Evolutionary conservation across 2,888 invertebrate species (phyloP), one percentile per base, ranked within the genome.

Genomic region (Drosophila limbata): DNA sequence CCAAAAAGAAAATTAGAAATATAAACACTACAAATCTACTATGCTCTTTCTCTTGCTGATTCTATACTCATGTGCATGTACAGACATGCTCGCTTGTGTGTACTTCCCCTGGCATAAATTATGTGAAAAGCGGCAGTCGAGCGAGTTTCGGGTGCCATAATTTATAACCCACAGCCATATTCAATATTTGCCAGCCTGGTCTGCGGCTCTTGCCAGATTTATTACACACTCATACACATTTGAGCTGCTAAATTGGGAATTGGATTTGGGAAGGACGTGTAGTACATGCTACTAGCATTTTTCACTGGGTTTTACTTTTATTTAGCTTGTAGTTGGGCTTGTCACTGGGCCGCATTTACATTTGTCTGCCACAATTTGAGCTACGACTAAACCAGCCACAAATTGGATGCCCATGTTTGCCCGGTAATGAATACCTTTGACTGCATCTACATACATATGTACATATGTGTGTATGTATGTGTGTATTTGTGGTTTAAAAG

Each of bases 121-220:
- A 85, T 79, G 74, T 57, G 55, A 68, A 53, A 65, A 51, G 63
- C 68, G 66, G 59, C 69, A 70, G 75, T 65, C 73, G 69, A 79
- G 80, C 69, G 70, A 44, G 44, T 47, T 85, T 77, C 52, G 83
- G 77, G 70, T 63, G 76, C 78, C 78, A 84, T 89, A 89, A 86
- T 89, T 89, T 89, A 86, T 78, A 84, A 69, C 89, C 87, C 69
- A 67, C 72, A 80, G 85, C 89, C 78, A 87, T 80, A 84, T 89
- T 86, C 89, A 86, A 86, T 86, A 86, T 86, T 86, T 86, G 84
- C 88, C 87, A 59, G 81, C 11, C 69, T 53, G 71, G 61, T 67
- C 62, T 56, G 68, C 66, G 69, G 65, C 76, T 73, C 71, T 53
- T 57, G 28, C 37, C 50, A 73, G 84, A 89, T 86, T 89, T 86